phyloP scores from a whole-genome alignment of 2,113 vertebrate genomes.

The Elephantulus edwardii region DNA sequence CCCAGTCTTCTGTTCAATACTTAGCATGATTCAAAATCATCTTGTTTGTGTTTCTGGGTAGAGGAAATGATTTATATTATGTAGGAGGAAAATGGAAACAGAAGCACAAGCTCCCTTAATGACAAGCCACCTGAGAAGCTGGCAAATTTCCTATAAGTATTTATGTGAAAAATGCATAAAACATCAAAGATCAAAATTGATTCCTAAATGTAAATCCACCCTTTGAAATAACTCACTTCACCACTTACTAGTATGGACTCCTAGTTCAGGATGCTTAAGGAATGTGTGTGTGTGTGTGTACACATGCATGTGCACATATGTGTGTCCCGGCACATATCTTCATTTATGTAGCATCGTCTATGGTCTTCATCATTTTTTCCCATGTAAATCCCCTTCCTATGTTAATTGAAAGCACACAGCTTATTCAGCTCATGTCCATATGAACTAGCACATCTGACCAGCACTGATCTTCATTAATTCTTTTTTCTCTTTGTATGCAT shows the following conservation, averaged over 20 bases:
- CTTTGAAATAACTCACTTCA: background rate
- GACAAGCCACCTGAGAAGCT: background rate
- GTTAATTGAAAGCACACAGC: background rate
- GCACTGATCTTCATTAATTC: background rate
- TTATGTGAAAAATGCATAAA: background rate
- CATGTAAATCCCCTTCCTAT: background rate
- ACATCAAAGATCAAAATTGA: slow-evolving; percentile 26
- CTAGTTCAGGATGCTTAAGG: background rate
- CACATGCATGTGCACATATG: too few relatives aligned
- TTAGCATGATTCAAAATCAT: background rate
- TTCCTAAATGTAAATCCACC: slow-evolving; percentile 31
- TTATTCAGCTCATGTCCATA: background rate
- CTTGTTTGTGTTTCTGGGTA: background rate
- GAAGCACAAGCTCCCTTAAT: background rate
- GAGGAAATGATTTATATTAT: too few relatives aligned
- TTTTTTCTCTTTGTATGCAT: background rate
- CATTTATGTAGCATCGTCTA: background rate
- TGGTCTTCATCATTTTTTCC: background rate
- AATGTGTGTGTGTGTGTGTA: background rate
- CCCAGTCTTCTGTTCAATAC: background rate
- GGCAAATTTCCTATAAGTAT: background rate
- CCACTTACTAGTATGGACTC: background rate
- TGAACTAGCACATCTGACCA: background rate
- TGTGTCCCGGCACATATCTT: background rate
- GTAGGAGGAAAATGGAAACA: background rate